phyloP scores from a whole-genome alignment of 2,888 invertebrate species.

The Drosophila prostipennis region DNA sequence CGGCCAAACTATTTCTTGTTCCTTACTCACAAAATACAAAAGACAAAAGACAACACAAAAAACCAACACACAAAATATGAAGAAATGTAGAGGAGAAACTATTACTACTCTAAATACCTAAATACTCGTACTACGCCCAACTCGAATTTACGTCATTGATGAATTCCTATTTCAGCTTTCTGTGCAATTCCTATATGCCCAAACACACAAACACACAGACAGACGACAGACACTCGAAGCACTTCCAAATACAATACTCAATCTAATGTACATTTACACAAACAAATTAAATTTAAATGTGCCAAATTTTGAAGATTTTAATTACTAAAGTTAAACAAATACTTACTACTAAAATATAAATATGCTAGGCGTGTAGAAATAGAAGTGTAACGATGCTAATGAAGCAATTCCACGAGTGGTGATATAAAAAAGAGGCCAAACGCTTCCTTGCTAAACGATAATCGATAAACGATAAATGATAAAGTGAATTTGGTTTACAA shows the following conservation, averaged over 20 bases:
- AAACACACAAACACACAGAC: slow-evolving; percentile 31
- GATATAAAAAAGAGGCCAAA: slow-evolving; percentile 78
- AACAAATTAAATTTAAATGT: slow-evolving; percentile 78
- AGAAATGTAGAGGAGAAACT: slow-evolving; percentile 21
- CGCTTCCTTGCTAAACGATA: slow-evolving; percentile 62
- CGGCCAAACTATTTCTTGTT: slow-evolving; percentile 73
- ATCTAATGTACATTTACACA: slow-evolving; percentile 55
- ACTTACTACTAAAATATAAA: slow-evolving; percentile 10
- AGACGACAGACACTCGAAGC: slow-evolving; percentile 48
- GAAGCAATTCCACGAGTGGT: slow-evolving; percentile 71
- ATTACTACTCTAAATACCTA: slow-evolving; percentile 50
- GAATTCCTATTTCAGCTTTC: slow-evolving; percentile 80
- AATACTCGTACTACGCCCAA: slow-evolving; percentile 44
- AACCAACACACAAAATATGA: slow-evolving; percentile 34
- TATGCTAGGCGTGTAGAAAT: slow-evolving; percentile 37
- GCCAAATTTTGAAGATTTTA: slow-evolving; percentile 65
- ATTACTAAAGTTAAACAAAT: slow-evolving; percentile 41
- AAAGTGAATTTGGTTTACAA: background rate
- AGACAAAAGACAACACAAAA: slow-evolving; percentile 24
- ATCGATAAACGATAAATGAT: background rate
- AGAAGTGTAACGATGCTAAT: slow-evolving; percentile 69
- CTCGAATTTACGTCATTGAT: slow-evolving; percentile 64
- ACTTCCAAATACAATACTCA: slow-evolving; percentile 79
- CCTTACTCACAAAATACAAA: slow-evolving; percentile 64
- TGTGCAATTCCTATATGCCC: slow-evolving; percentile 76